Conservation (phyloP, 2,113 vertebrate species). For the Stictonetta naevosa region DNA sequence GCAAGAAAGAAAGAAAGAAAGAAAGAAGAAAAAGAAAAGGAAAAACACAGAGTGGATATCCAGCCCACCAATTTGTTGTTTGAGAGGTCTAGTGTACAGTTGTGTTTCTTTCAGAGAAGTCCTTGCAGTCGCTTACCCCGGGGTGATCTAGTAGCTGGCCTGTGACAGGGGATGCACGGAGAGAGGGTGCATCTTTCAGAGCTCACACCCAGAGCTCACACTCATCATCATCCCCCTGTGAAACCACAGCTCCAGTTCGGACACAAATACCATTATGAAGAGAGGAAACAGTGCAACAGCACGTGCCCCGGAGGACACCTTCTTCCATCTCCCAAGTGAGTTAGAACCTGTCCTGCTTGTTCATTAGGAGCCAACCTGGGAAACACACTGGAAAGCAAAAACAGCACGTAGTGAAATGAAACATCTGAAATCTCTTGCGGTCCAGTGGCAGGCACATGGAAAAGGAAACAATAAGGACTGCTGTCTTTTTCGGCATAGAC, state of each 20-base stretch:
- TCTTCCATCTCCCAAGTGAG: fast-evolving
- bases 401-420: not conserved
- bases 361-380: not conserved
- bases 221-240: fast-evolving
- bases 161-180: not conserved
- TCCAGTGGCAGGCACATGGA: not conserved
- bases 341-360: not conserved
- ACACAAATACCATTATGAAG: fast-evolving
- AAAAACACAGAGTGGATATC: not conserved
- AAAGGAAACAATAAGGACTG: not conserved
- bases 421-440: fast-evolving
- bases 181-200: fast-evolving
- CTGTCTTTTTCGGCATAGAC: not conserved
- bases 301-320: not conserved
- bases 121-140: not conserved
- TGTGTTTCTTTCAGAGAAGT: not conserved
- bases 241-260: not conserved
- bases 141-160: fast-evolving
- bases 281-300: not conserved
- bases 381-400: not conserved
- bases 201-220: not conserved
- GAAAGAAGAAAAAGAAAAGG: not conserved
- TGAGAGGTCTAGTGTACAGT: not conserved
- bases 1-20: too few relatives aligned
- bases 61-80: not conserved